Evolutionary conservation across 1,140 invertebrate genomes (phyloP).

Genomic region (Drosophila seguyi): DNA sequence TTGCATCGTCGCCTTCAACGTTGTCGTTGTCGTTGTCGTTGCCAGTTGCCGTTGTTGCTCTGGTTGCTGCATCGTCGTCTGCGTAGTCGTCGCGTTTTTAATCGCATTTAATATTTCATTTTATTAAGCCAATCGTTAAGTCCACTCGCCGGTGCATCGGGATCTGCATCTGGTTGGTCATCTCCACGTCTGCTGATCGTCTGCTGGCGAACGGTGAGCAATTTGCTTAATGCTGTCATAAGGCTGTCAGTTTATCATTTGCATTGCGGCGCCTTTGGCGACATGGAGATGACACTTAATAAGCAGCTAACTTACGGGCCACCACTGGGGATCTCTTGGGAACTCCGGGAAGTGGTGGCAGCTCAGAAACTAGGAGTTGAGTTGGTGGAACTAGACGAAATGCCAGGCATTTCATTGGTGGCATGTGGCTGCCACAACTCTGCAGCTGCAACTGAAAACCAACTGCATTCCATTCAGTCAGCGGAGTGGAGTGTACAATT

Average conservation of each 20-base stretch:
- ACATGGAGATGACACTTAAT: conserved; percentile 78
- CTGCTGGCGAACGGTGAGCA: conserved; percentile 57
- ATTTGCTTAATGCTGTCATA: conserved; percentile 83
- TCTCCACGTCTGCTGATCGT: conserved; percentile 64
- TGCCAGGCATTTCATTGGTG: conserved; percentile 68
- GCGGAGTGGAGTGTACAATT: conserved; percentile 25
- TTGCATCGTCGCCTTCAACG: conserved; percentile 58
- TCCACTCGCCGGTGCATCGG: conserved; percentile 30
- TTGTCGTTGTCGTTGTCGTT: conserved; percentile 23
- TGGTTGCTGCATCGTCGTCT: conserved; percentile 15
- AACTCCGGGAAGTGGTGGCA: neutral
- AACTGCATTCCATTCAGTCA: conserved; percentile 54
- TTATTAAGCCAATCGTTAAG: conserved; percentile 79
- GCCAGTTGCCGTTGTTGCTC: conserved; percentile 17
- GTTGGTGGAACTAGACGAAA: conserved; percentile 28
- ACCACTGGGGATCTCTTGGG: conserved; percentile 8
- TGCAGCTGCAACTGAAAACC: conserved; percentile 47
- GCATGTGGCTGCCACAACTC: conserved; percentile 59
- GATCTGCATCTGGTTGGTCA: conserved; percentile 31
- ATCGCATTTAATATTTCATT: conserved; percentile 84
- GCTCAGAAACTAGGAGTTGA: neutral
- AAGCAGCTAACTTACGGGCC: conserved; percentile 40
- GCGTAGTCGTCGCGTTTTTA: conserved; percentile 65
- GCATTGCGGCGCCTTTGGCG: conserved; percentile 73
- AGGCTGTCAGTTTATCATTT: conserved; percentile 82